Conservation (phyloP, 2,113 vertebrate species). For the Cyprinodon tularosa region DNA sequence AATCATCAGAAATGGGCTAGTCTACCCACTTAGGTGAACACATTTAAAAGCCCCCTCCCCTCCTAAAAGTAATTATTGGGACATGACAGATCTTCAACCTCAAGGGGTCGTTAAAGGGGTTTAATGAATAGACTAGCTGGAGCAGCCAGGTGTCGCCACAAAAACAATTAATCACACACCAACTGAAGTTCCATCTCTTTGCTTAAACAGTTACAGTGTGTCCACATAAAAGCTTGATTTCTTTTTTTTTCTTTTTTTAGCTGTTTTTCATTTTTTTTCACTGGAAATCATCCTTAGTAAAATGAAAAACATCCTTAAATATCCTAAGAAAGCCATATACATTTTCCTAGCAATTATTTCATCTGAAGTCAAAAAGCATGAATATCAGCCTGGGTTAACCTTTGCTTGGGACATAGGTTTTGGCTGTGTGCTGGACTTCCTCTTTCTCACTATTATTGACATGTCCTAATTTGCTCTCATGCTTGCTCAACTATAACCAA, state of each 20-base stretch:
- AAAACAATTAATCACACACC: constrained; percentile 54
- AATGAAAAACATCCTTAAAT: not conserved
- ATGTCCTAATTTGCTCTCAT: constrained; percentile 31
- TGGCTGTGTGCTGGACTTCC: not conserved
- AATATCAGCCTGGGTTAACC: constrained; percentile 60
- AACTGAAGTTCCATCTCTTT: constrained; percentile 11
- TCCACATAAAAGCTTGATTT: not conserved
- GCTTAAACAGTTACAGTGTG: not conserved
- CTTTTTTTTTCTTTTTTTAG: too few species aligned
- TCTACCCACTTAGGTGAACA: constrained; percentile 56
- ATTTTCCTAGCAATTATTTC: constrained; percentile 19
- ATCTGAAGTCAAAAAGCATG: constrained; percentile 48
- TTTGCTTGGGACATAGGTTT: constrained; percentile 28
- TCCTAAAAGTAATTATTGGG: constrained; percentile 54
- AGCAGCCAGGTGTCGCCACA: constrained; percentile 65
- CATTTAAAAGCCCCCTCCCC: constrained; percentile 56
- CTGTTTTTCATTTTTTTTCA: not conserved
- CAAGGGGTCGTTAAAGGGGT: constrained; percentile 61
- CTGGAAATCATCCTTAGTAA: not conserved
- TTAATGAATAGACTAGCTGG: constrained; percentile 61
- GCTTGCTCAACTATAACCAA: constrained; percentile 19
- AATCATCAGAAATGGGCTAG: constrained; percentile 23
- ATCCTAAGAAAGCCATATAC: constrained; percentile 2
- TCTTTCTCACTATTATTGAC: constrained; percentile 46
- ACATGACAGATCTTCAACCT: constrained; percentile 62